Evolutionary conservation across 2,113 vertebrate species (phyloP).

Genomic region (Potamarius usumacintae): DNA sequence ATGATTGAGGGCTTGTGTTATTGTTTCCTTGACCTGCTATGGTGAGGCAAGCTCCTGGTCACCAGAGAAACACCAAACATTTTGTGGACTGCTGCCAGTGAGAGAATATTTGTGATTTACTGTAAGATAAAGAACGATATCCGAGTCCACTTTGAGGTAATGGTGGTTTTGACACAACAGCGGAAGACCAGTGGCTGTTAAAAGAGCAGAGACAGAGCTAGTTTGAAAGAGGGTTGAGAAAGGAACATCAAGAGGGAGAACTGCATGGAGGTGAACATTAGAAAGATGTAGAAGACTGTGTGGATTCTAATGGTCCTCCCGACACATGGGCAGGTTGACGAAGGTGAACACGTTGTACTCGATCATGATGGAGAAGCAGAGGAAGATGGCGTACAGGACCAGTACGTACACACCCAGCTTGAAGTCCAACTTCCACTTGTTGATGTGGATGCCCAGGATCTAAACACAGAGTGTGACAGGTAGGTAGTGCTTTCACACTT

Average conservation of each 20-base stretch:
- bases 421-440: slow-evolving; percentile 90
- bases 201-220: slow-evolving; percentile 15
- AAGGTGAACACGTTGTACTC: slow-evolving; percentile 99
- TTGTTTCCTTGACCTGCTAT: neutral
- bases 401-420: slow-evolving; percentile 90
- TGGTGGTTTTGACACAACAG: slow-evolving; percentile 50
- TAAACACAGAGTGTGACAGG: slow-evolving; percentile 55
- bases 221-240: slow-evolving; percentile 30
- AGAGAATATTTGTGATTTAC: neutral
- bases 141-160: slow-evolving; percentile 41
- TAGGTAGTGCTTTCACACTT: no score
- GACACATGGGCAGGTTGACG: slow-evolving; percentile 98
- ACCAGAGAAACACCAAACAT: neutral
- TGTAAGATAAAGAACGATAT: neutral
- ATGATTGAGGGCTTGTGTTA: neutral
- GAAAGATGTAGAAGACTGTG: slow-evolving; percentile 37
- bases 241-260: neutral
- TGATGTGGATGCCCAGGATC: slow-evolving; percentile 90
- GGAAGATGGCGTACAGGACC: slow-evolving; percentile 87
- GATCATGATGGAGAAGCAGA: slow-evolving; percentile 96
- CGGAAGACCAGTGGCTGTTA: slow-evolving; percentile 23
- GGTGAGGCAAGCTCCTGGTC: slow-evolving; percentile 10
- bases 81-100: slow-evolving; percentile 1
- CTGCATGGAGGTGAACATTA: no score
- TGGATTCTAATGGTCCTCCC: slow-evolving; percentile 75